Conservation (phyloP, 1,140 invertebrate genomes). For the Psilanteris sp. region DNA sequence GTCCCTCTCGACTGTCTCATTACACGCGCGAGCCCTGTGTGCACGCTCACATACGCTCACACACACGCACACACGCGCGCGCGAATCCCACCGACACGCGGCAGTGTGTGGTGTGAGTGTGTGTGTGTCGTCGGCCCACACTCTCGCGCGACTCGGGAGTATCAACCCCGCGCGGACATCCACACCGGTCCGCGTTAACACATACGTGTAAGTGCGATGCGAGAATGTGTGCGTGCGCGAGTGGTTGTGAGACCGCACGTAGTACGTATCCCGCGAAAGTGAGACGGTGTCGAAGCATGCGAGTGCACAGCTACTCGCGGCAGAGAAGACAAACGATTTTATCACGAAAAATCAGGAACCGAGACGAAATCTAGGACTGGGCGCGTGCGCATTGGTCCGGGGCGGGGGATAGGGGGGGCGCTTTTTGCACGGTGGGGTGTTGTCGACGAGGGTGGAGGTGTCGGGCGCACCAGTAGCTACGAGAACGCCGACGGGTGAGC, state of each 20-base stretch:
- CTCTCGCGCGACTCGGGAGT: not conserved
- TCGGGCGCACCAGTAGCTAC: conserved; percentile 55
- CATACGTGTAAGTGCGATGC: conserved; percentile 16
- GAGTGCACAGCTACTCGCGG: conserved; percentile 49
- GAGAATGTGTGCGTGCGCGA: not conserved
- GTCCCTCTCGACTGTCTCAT: too few species aligned
- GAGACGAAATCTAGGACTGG: conserved; percentile 61
- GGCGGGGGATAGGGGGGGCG: conserved; percentile 35
- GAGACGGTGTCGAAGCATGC: conserved; percentile 52
- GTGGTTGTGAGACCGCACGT: conserved; percentile 20
- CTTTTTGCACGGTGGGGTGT: conserved; percentile 59
- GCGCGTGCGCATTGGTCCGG: conserved; percentile 41
- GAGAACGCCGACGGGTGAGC: conserved; percentile 17
- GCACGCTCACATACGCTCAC: not conserved
- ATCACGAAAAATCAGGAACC: conserved; percentile 65
- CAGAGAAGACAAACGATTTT: conserved; percentile 64
- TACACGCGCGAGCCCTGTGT: too few species aligned
- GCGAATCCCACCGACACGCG: too few species aligned
- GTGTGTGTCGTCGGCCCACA: too few species aligned
- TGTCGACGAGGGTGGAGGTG: conserved; percentile 57
- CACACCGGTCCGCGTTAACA: conserved; percentile 5
- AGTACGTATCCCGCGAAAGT: conserved; percentile 32
- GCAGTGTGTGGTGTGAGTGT: too few species aligned
- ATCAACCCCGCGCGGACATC: conserved; percentile 11
- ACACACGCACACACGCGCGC: not conserved